phyloP scores from a whole-genome alignment of 2,113 vertebrate species.

The Pipra filicauda region DNA sequence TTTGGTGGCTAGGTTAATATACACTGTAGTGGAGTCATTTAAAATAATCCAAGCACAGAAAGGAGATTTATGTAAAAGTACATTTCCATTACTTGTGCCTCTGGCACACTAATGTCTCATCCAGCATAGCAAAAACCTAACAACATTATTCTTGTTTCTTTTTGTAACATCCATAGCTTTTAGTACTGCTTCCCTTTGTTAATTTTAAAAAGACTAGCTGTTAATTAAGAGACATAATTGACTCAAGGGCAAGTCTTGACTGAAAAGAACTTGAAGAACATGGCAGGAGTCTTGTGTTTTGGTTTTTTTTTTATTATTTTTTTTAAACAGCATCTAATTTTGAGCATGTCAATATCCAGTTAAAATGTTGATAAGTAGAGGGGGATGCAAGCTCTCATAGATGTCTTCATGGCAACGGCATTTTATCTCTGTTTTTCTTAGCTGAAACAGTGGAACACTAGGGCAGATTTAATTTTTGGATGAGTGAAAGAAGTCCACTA shows the following conservation, averaged over 20 bases:
- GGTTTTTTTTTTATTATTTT: not conserved
- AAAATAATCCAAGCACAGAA: slow-evolving; percentile 57
- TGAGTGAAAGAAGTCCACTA: slow-evolving; percentile 8
- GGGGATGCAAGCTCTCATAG: not conserved
- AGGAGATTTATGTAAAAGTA: slow-evolving; percentile 52
- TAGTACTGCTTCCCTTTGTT: not conserved
- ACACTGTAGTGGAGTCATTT: slow-evolving; percentile 26
- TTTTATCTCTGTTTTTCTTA: not conserved
- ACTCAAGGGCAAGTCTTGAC: not conserved
- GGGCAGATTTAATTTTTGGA: not conserved
- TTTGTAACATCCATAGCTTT: not conserved
- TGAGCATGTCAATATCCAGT: not conserved
- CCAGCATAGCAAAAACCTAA: not conserved
- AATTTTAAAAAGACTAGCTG: slow-evolving; percentile 9
- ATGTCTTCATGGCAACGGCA: not conserved
- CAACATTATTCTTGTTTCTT: slow-evolving; percentile 5
- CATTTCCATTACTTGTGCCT: slow-evolving; percentile 27
- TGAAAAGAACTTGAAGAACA: not conserved
- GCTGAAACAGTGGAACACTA: not conserved
- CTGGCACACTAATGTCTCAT: not conserved
- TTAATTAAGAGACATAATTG: slow-evolving; percentile 12
- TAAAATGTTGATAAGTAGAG: not conserved
- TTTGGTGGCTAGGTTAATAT: slow-evolving; percentile 33
- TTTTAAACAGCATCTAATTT: not conserved
- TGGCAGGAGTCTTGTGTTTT: not conserved